Conservation (phyloP, 30 jellyfish, hydroid and myxozoan genomes). For the Aurelia aurita region DNA sequence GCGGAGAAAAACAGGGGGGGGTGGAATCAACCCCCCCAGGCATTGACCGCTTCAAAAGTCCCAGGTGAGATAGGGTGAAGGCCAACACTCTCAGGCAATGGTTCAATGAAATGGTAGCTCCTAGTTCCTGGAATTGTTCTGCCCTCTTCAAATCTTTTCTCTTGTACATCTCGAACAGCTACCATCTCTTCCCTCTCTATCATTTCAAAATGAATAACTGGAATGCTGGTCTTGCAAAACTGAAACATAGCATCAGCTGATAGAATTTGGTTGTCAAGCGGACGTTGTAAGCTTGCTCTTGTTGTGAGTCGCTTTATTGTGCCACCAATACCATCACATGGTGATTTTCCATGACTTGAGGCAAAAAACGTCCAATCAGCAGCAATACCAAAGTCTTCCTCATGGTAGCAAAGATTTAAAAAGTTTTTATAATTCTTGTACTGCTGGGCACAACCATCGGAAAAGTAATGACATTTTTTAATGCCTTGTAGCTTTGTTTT, state of each 20-base stretch:
- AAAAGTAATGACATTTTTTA: conserved; percentile 45
- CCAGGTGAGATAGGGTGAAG: too few relatives aligned
- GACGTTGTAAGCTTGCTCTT: conserved; percentile 52
- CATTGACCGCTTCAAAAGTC: too few relatives aligned
- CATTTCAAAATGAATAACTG: not conserved
- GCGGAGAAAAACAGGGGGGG: too few relatives aligned
- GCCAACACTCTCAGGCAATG: not conserved
- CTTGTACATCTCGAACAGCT: not conserved
- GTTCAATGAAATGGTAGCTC: not conserved
- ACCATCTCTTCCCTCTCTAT: not conserved
- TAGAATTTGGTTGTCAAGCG: conserved; percentile 18
- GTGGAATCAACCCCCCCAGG: too few relatives aligned
- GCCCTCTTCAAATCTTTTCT: not conserved
- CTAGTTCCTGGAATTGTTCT: not conserved
- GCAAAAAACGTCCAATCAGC: conserved; percentile 32
- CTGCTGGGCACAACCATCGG: conserved; percentile 60
- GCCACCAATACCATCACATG: conserved; percentile 42
- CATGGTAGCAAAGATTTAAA: conserved; percentile 1
- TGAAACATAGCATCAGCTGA: conserved; percentile 3
- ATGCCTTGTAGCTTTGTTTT: not conserved
- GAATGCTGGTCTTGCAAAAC: conserved; percentile 3
- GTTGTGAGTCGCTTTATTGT: conserved; percentile 21
- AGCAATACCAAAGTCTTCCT: conserved; percentile 6
- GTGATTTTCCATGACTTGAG: conserved; percentile 31
- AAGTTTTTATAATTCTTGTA: too few relatives aligned